phyloP scores from a whole-genome alignment of 2,888 invertebrate genomes.

The Dyspetes luteomarginatus region DNA sequence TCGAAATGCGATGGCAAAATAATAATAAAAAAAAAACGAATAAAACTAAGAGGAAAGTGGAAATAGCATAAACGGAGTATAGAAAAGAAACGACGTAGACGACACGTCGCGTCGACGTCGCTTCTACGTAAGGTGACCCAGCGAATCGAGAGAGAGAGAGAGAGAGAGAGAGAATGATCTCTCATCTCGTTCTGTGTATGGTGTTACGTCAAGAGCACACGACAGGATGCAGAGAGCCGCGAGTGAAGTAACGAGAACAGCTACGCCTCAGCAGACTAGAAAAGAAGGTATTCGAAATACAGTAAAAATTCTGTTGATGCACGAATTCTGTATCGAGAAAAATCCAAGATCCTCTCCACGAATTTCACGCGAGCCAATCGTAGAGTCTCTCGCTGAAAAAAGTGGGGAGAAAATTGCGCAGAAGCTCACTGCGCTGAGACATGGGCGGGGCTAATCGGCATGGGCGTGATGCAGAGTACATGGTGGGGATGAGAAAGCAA shows the following conservation, averaged over 20 bases:
- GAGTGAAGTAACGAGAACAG: slow-evolving; percentile 45
- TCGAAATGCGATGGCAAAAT: not conserved
- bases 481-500: too few species aligned
- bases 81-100: slow-evolving; percentile 28
- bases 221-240: slow-evolving; percentile 44
- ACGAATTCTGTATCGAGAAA: too few species aligned
- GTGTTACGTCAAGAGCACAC: slow-evolving; percentile 17
- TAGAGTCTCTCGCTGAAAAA: too few species aligned
- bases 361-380: too few species aligned
- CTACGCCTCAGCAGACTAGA: slow-evolving; percentile 29
- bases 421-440: too few species aligned
- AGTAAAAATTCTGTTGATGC: not conserved
- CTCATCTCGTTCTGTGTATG: slow-evolving; percentile 26
- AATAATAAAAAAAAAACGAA: slow-evolving; percentile 22
- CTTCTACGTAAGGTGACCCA: slow-evolving; percentile 10
- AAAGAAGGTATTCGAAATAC: slow-evolving; percentile 12
- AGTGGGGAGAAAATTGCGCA: too few species aligned
- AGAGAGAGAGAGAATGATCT: not conserved
- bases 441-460: too few species aligned
- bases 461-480: too few species aligned
- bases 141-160: slow-evolving; percentile 16
- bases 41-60: slow-evolving; percentile 2
- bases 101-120: slow-evolving; percentile 38
- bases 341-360: too few species aligned
- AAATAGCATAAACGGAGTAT: not conserved